Base-by-base conservation (phyloP, 2,797 vertebrate genomes). In the Bradypus variegatus region DNA sequence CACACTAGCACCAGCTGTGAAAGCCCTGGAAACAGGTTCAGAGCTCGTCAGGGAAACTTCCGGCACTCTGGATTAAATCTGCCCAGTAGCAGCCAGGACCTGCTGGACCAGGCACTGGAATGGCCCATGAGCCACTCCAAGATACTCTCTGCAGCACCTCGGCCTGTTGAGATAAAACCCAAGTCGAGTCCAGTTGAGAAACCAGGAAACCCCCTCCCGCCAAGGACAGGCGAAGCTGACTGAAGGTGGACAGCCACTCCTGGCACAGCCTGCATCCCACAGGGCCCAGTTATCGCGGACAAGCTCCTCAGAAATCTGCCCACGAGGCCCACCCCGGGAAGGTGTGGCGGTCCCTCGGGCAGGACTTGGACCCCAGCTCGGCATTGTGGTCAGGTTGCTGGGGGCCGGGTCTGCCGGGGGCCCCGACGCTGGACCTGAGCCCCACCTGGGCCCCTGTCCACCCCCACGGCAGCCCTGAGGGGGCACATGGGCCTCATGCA, bases 151-250 rank as follows among this genome's bases (percentile, higher is more conserved):
- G 36, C 23, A 8, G 21, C 25, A 41, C 11, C 70, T 14, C 14
- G 41, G 14, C 14, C 41, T 19, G 12, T 87, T 38, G 1, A 72
- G 53, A 86, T 36, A 12, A 48, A 83, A 36, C 41, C 79, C 29
- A 0, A 27, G 58, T 5, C 36, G 69, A 76, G 25, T 19, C 15
- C 69, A 12, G 86, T 76, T 19, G 45, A 12, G 15, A 33, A 75
- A 55, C 5, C 2, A 38, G n/a, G 58, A 4, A 1, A 13, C 48
- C 1, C 21, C 41, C 1, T 25, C 21, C 0, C 5, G 25, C 79
- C n/a, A 4, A 27, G 19, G 33, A 25, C 1, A 18, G n/a, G 33
- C 2, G 1, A 23, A 10, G 67, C 29, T 5, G 2, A 18, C 1
- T 1, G n/a, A 14, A 29, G 38, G 21, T 2, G 15, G 50, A 16